Evolutionary conservation across 2,113 vertebrate genomes (phyloP), one percentile per base, ranked within the genome.

Genomic region (Rhinolophus ferrumequinum): DNA sequence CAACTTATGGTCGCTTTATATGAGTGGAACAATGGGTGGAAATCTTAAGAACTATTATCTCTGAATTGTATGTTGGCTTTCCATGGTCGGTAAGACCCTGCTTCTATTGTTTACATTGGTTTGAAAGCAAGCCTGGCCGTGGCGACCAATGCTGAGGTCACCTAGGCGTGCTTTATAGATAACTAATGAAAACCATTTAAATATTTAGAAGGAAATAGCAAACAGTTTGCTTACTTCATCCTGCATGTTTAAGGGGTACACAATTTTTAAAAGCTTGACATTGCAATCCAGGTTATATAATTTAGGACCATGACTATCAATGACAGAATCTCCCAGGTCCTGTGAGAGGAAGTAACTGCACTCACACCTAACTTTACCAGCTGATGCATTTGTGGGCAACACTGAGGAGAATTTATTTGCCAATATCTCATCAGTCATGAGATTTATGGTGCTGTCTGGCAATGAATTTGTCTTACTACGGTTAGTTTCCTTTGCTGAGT

Each of bases 401-500:
- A 92, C 2, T 13, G 58, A 95, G 47, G 97, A 98, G 97, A 96
- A 97, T 97, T 98, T 97, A 97, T 97, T 91, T 97, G 50, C 96
- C 92, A 96, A 75, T 97, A 92, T 98, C 96, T 96, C 96, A 83
- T 97, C 97, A 93, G 66, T 97, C 96, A 96, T 98, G 50, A 95
- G 96, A 98, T 98, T 97, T 98, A 97, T 96, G 96, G 85, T 95
- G 91, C 91, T 98, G 92, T 98, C 88, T 96, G 91, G 95, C 96
- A 96, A 84, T 97, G 96, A 97, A 82, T 9, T 5, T 96, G 81
- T 93, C 97, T 97, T 79, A 58, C 95, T 97, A 97, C 98, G 88
- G 96, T 98, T 97, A 94, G 93, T 93, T 98, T 98, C 96, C 95
- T 98, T 96, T 97, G 90, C 97, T 97, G 93, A 96, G 93, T 96